These are phyloP conservation scores for Zygogramma bicolorata DNA, from an alignment of 2,888 invertebrate genomes.

Conservation along the genomic window DNA sequence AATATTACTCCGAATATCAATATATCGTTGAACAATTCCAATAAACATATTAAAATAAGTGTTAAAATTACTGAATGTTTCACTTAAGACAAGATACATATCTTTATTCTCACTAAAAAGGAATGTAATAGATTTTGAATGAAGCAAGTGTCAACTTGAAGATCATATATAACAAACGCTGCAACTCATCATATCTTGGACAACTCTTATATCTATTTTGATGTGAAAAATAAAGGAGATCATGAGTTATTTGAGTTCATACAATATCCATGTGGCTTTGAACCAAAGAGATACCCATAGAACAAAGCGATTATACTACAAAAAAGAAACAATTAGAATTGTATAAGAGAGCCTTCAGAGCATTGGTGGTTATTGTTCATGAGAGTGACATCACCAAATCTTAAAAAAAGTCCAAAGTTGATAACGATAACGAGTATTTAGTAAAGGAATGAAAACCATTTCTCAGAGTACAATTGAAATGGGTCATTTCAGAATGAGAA, in stretches of 20 bases:
- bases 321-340: neutral
- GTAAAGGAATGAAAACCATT: neutral
- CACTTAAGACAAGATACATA: constrained; percentile 40
- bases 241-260: neutral
- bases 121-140: constrained; percentile 47
- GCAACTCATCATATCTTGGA: neutral
- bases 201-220: neutral
- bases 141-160: constrained; percentile 16
- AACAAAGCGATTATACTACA: neutral
- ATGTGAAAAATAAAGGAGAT: constrained; percentile 1
- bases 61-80: constrained; percentile 50
- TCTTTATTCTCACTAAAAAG: constrained; percentile 48
- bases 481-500: constrained; percentile 12
- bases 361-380: neutral
- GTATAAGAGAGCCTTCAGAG: neutral
- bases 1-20: constrained; percentile 23
- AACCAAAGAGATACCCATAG: too few species aligned
- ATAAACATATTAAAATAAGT: constrained; percentile 32
- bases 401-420: neutral
- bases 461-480: neutral
- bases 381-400: neutral
- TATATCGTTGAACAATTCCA: constrained; percentile 25
- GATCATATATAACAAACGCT: neutral
- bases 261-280: constrained; percentile 4
- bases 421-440: neutral